These are phyloP conservation scores for Chrysolina americana DNA, from an alignment of 2,888 invertebrate species.

Conservation along the genomic window DNA sequence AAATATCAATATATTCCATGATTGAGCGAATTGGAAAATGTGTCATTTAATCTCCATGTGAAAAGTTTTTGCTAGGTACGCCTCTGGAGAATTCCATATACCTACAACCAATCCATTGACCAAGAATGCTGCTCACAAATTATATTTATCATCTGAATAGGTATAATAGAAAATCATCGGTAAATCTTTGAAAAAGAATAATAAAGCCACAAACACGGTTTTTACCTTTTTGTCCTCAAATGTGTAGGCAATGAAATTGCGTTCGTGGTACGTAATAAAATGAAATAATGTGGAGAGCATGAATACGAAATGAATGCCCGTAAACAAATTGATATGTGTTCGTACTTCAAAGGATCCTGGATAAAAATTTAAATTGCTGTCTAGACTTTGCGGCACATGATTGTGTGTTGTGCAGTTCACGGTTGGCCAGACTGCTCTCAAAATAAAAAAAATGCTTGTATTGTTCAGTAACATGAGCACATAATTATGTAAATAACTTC, in stretches of 20 bases:
- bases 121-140: too few relatives aligned
- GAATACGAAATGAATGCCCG: constrained; percentile 36
- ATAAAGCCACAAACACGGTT: too few relatives aligned
- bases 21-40: too few relatives aligned
- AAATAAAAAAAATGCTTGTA: constrained; percentile 4
- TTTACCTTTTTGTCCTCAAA: too few relatives aligned
- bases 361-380: constrained; percentile 43
- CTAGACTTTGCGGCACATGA: constrained; percentile 35
- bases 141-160: too few relatives aligned
- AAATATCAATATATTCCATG: too few relatives aligned
- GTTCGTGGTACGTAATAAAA: constrained; percentile 23
- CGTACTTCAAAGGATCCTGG: constrained; percentile 40
- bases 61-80: too few relatives aligned
- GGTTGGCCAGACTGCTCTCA: constrained; percentile 14
- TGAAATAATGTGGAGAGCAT: constrained; percentile 36
- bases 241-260: not conserved
- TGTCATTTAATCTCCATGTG: too few relatives aligned
- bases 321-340: constrained; percentile 43
- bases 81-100: too few relatives aligned
- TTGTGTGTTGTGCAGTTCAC: constrained; percentile 32
- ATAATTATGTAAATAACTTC: constrained; percentile 7
- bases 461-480: constrained; percentile 16
- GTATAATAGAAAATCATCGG: too few relatives aligned
- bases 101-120: too few relatives aligned
- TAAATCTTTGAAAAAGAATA: too few relatives aligned